Evolutionary conservation across 2,113 vertebrate species (phyloP), one percentile per base, ranked within the genome.

Genomic region (Clarias gariepinus): DNA sequence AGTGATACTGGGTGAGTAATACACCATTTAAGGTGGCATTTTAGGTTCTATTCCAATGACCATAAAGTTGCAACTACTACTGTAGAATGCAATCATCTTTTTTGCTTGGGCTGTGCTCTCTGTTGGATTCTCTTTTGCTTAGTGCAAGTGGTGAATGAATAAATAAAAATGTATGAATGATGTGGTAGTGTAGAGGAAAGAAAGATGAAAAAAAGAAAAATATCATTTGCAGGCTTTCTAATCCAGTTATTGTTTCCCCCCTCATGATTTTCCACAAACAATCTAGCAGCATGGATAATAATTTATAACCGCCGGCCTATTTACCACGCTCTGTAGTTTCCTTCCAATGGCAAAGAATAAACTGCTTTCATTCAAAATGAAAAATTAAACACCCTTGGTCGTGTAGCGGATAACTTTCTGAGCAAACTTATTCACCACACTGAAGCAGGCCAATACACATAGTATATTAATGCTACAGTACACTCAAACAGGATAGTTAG

Each of bases 241-340:
- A 68, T 81, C 21, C 63, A 86, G 76, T 64, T 57, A 68, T 57
- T 86, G 63, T 69, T 81, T 81, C 23, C 47, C 52, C 30, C 74
- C 61, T 47, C 28, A 66, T 82, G 81, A 78, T 33, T 85, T 78
- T 74, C 41, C 28, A 64, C 74, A 78, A 80, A 68, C 74, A 85
- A 80, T 57, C 47, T 28, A 69, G 61, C 3, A 61, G 71, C 71
- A 25, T 53, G 74, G 63, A 86, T 86, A 77, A 85, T 79, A 79
- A 85, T 85, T 57, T 21, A 86, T 69, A 57, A 80, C 61, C 25
- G 47, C 11, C 61, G 8, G 28, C 76, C 63, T 64, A 36, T 80
- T 80, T 80, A 33, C 28, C n/a, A 41, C 28, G 30, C 52, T 41
- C 52, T 18, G 52, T 12, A 41, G 63, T 36, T 81, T 36, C 63